Evolutionary conservation across 2,888 invertebrate species (phyloP), one percentile per base, ranked within the genome.

Genomic region (Platerodrilus igneus): DNA sequence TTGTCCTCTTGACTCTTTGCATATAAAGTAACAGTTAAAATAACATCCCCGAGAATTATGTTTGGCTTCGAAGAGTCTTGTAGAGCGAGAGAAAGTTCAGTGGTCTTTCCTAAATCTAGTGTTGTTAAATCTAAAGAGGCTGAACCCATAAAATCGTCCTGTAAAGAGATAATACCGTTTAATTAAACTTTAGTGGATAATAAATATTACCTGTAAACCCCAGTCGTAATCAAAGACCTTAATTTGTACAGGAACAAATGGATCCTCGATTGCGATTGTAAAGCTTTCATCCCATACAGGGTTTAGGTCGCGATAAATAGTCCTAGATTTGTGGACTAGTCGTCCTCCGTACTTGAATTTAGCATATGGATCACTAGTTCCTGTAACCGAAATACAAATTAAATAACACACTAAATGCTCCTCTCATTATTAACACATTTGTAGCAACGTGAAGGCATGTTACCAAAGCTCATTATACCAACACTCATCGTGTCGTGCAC

Each of bases 261-360:
- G 85, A 72, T 95, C 93, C 69, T 93, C 92, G 45, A 94, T 80
- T 27, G 91, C 89, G 54, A 95, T 78, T 5, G 86, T 86, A 68
- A 97, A 94, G 55, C 83, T 85, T 68, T 99, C 97, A 63, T 99
- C 94, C 97, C 97, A 99, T n/a, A 85, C 78, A 0, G 97, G 97
- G 71, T 96, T 96, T 44, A 99, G 76, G 67, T 92, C 94, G 57
- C 94, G 79, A 68, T 89, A 89, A 43, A 99, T 86, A 37, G 90
- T 97, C 63, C 86, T 84, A 53, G 93, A 94, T 73, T 95, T 96
- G 72, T 94, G 90, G 52, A 94, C 76, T 52, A 93, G 73, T 46
- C 90, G 78, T 19, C 89, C 88, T 7, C 83, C 85, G 48, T 83
- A 74, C 71, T 94, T 94, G 72, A 96, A 93, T 76, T 96, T 96